A percentile compares a stretch with the other conserved stretches of the same genome.
Conservation (phyloP, 2,888 invertebrate species). For the Thera obeliscata region DNA sequence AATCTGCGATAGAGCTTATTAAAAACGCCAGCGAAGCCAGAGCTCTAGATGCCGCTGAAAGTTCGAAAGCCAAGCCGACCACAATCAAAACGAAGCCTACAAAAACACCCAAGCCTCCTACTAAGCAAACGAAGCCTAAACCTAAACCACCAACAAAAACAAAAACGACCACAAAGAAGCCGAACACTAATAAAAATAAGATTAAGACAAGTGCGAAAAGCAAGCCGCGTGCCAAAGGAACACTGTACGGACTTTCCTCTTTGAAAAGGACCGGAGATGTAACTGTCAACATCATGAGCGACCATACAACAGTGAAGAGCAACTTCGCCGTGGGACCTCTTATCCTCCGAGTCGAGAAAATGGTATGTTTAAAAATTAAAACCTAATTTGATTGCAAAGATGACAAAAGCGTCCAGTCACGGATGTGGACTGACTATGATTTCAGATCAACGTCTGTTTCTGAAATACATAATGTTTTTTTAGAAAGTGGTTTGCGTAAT, state of each 20-base stretch:
- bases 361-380: constrained; percentile 77
- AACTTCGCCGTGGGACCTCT: constrained; percentile 92
- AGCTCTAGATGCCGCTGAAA: constrained; percentile 66
- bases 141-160: constrained; percentile 66
- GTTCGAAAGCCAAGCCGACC: constrained; percentile 69
- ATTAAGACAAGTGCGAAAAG: constrained; percentile 75
- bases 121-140: constrained; percentile 66
- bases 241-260: constrained; percentile 91
- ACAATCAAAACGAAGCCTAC: constrained; percentile 57
- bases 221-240: constrained; percentile 89
- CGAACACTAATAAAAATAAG: constrained; percentile 65
- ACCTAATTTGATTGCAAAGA: neutral
- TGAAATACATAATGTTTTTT: constrained; percentile 35
- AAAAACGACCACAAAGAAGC: constrained; percentile 68
- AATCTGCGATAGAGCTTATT: constrained; percentile 43
- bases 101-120: constrained; percentile 55
- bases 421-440: constrained; percentile 20
- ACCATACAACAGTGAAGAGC: constrained; percentile 92
- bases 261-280: constrained; percentile 92
- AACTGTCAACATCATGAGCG: constrained; percentile 90
- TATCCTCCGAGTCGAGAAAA: constrained; percentile 90
- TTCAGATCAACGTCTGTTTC: constrained; percentile 19
- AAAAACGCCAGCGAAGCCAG: constrained; percentile 55
- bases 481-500: constrained; percentile 37
- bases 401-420: constrained; percentile 16